These are phyloP conservation scores for Anadara kagoshimensis DNA, from an alignment of 1,140 invertebrate genomes.

Conservation along the genomic window DNA sequence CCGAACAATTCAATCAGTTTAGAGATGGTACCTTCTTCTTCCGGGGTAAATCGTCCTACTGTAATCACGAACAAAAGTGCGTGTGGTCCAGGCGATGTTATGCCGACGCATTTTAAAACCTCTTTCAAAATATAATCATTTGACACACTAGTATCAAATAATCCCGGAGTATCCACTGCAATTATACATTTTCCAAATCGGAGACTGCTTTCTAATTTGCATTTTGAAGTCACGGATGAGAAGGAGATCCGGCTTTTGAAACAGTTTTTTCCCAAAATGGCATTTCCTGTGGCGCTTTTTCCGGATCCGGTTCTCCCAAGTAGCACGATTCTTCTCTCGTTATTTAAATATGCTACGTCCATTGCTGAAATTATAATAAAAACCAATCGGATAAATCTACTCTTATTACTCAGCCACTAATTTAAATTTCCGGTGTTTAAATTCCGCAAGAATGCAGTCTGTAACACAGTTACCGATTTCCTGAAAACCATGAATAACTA, in stretches of 20 bases:
- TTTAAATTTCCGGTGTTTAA: too few relatives aligned
- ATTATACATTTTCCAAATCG: not conserved
- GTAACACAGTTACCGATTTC: too few relatives aligned
- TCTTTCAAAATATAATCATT: not conserved
- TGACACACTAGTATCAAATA: constrained; percentile 10
- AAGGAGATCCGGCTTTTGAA: not conserved
- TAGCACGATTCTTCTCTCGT: not conserved
- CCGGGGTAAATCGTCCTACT: constrained; percentile 1
- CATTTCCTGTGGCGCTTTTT: constrained; percentile 19
- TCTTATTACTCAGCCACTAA: too few relatives aligned
- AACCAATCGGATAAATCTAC: too few relatives aligned
- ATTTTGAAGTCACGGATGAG: constrained; percentile 1
- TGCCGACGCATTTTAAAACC: constrained; percentile 15
- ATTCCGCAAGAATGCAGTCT: too few relatives aligned
- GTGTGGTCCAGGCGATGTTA: constrained; percentile 16
- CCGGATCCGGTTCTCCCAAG: constrained; percentile 15
- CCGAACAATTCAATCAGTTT: constrained; percentile 10
- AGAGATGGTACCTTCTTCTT: constrained; percentile 1
- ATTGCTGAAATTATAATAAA: too few relatives aligned
- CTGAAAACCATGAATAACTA: too few relatives aligned
- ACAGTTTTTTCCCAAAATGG: not conserved
- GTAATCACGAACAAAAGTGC: constrained; percentile 6
- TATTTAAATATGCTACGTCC: not conserved
- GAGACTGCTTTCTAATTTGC: not conserved
- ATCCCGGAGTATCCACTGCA: constrained; percentile 17